phyloP scores from a whole-genome alignment of 1,140 invertebrate genomes.

The Bombus polaris region DNA sequence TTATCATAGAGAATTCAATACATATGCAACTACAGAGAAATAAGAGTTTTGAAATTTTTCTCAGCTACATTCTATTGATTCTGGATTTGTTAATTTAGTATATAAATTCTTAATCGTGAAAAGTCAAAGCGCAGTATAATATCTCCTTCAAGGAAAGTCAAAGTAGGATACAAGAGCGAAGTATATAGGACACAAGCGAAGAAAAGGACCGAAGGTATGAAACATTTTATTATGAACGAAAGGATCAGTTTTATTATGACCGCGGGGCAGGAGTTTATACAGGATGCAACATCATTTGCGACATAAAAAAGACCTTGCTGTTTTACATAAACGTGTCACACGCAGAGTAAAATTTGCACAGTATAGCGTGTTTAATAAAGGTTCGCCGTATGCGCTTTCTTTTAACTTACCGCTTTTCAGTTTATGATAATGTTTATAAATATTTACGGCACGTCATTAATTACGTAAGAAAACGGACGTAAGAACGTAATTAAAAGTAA shows the following conservation, averaged over 20 bases:
- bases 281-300: not conserved
- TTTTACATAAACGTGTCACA: not conserved
- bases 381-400: not conserved
- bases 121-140: not conserved
- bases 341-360: not conserved
- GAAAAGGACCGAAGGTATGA: not conserved
- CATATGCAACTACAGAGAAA: too few species aligned
- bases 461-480: too few species aligned
- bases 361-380: not conserved
- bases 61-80: too few species aligned
- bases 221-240: not conserved
- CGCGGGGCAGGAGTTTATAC: not conserved
- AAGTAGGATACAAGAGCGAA: not conserved
- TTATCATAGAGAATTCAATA: too few species aligned
- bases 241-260: slow-evolving; percentile 2
- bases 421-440: not conserved
- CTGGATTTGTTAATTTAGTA: too few species aligned
- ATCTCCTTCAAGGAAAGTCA: not conserved
- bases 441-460: not conserved
- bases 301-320: not conserved
- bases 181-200: not conserved
- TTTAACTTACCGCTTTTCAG: not conserved
- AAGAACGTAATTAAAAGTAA: not conserved
- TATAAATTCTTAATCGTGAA: too few species aligned
- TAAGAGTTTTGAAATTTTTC: too few species aligned